A percentile compares a stretch with the other conserved stretches of the same genome.
Conservation (phyloP, 1,140 invertebrate species). For the Drosophila melanogaster region Release_6_plus_ISO1_MT NT_033777.3:13287501-13288000, state of each 20-base stretch:
- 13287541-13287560: neutral
- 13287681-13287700: neutral
- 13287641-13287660: too few relatives aligned
- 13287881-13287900: constrained; percentile 81
- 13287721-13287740: too few relatives aligned
- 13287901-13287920: constrained; percentile 55
- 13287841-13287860: constrained; percentile 77
- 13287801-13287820: constrained; percentile 8
- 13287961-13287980: neutral
- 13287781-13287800: constrained; percentile 21
- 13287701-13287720: neutral
- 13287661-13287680: neutral
- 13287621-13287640: too few relatives aligned
- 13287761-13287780: constrained; percentile 11
- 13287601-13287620: neutral
- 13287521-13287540: constrained; percentile 25
- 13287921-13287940: constrained; percentile 60
- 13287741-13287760: constrained; percentile 5
- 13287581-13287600: neutral
- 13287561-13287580: constrained; percentile 18
- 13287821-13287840: constrained; percentile 49
- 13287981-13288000: constrained; percentile 26
- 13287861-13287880: constrained; percentile 82
- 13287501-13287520: constrained; percentile 11
- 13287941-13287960: constrained; percentile 11